Conservation (phyloP, 1,140 invertebrate species). For the Sinonovacula constricta region DNA sequence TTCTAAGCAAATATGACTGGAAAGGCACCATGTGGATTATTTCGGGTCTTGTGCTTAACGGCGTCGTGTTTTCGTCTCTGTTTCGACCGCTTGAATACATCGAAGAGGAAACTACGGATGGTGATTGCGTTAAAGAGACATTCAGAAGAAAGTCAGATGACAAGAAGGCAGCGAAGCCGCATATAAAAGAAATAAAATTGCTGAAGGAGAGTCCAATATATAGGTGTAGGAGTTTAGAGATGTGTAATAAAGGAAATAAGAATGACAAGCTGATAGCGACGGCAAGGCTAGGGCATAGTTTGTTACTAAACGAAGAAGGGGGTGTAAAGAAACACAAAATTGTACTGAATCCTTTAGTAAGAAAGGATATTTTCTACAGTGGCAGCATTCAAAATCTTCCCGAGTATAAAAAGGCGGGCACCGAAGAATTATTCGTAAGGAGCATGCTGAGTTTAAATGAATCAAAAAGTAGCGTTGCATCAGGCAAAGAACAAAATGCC, state of each 20-base stretch:
- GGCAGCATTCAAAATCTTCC: conserved; percentile 78
- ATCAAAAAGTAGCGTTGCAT: background rate
- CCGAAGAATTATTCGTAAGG: conserved; percentile 30
- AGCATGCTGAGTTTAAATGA: conserved; percentile 20
- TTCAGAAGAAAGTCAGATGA: too few relatives aligned
- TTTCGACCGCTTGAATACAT: conserved; percentile 88
- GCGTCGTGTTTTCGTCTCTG: conserved; percentile 94
- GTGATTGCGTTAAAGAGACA: too few relatives aligned
- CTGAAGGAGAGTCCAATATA: background rate
- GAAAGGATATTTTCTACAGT: conserved; percentile 68
- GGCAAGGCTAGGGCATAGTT: conserved; percentile 30
- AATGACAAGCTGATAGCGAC: conserved; percentile 8
- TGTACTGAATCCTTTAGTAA: conserved; percentile 51
- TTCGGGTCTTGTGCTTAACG: conserved; percentile 94
- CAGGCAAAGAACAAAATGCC: background rate
- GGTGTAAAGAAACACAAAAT: conserved; percentile 15
- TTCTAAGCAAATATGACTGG: conserved; percentile 86
- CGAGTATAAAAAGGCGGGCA: conserved; percentile 26
- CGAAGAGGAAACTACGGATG: background rate
- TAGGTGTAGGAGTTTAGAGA: conserved; percentile 27
- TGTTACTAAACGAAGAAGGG: conserved; percentile 12
- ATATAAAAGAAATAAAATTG: too few relatives aligned
- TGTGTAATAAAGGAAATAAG: conserved; percentile 8
- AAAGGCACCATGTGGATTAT: conserved; percentile 81
- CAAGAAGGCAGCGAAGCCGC: too few relatives aligned